Percentiles rank a stretch among this genome's conserved stretches.
Conservation (phyloP, 2,113 vertebrate species). For the Epinephelus lanceolatus region DNA sequence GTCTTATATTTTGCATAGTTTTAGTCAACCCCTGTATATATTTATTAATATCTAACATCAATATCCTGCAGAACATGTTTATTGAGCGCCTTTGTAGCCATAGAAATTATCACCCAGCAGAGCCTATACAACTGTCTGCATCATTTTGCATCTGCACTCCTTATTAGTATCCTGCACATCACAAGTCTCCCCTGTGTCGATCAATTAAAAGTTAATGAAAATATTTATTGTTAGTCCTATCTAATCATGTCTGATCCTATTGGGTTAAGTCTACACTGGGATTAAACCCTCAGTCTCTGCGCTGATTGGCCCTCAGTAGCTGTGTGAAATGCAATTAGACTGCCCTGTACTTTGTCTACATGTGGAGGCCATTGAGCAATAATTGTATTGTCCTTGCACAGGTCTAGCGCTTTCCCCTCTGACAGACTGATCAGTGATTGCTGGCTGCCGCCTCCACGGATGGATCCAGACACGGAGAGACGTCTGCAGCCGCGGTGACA, state of each 20-base stretch:
- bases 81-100: not conserved
- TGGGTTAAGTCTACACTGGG: slow-evolving; percentile 53
- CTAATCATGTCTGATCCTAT: slow-evolving; percentile 78
- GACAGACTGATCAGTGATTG: slow-evolving; percentile 68
- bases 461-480: slow-evolving; percentile 23
- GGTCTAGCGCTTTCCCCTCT: slow-evolving; percentile 59
- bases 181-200: not conserved
- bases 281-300: slow-evolving; percentile 39
- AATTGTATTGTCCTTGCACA: slow-evolving; percentile 46
- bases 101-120: not conserved
- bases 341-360: slow-evolving; percentile 34
- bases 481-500: slow-evolving; percentile 38
- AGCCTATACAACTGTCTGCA: not conserved
- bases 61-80: not conserved
- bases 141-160: not conserved
- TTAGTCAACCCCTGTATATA: accelerated
- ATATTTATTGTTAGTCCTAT: slow-evolving; percentile 51
- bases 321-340: slow-evolving; percentile 77
- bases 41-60: not conserved
- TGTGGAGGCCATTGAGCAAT: slow-evolving; percentile 52
- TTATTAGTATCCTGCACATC: not conserved
- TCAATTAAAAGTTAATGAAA: slow-evolving; percentile 47
- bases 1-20: not conserved
- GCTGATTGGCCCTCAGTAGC: slow-evolving; percentile 45
- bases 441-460: slow-evolving; percentile 44